phyloP scores from a whole-genome alignment of 1,140 invertebrate species.

The Drosophila elegans region DNA sequence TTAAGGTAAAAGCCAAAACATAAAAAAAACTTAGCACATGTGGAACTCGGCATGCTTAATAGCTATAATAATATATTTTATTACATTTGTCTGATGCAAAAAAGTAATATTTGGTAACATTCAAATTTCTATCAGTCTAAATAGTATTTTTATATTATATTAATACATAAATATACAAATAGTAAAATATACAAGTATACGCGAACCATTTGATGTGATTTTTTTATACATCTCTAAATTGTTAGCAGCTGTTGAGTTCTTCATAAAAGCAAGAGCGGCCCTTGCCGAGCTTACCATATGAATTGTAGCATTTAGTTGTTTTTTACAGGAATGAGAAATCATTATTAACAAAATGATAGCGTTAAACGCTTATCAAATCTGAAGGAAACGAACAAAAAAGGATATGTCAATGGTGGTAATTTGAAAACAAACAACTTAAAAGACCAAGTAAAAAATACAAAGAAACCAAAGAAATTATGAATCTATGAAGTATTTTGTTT shows the following conservation, averaged over 20 bases:
- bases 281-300: conserved; percentile 58
- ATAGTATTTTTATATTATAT: too few relatives aligned
- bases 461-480: conserved; percentile 31
- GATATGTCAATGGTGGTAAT: conserved; percentile 70
- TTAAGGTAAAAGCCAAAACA: conserved; percentile 56
- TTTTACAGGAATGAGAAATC: conserved; percentile 74
- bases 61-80: background rate
- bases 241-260: conserved; percentile 46
- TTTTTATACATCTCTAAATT: background rate
- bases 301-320: conserved; percentile 78
- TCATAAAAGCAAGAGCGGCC: conserved; percentile 43
- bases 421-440: conserved; percentile 51
- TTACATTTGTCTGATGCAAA: background rate
- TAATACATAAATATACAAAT: too few relatives aligned
- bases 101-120: too few relatives aligned
- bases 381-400: conserved; percentile 66
- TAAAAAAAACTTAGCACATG: conserved; percentile 14
- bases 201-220: background rate
- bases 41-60: conserved; percentile 25
- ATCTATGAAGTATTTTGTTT: conserved; percentile 66
- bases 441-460: conserved; percentile 32
- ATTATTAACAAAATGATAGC: conserved; percentile 54
- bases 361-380: conserved; percentile 57
- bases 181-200: too few relatives aligned
- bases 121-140: too few relatives aligned